Conservation (phyloP, 2,797 vertebrate genomes). For the Sebastes baramenuke region DNA sequence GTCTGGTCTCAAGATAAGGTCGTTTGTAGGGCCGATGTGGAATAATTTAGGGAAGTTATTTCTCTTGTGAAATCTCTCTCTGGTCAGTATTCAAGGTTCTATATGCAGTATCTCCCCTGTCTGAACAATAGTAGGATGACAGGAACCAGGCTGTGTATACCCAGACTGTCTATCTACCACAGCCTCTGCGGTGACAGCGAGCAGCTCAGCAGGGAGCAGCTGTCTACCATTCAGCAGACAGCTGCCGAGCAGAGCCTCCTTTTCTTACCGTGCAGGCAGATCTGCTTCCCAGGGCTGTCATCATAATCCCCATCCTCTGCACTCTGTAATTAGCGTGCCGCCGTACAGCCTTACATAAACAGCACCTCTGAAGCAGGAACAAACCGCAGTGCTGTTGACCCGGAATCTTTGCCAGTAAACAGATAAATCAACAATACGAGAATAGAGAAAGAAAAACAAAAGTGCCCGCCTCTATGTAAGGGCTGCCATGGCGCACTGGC, state of each 20-base stretch:
- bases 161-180: neutral
- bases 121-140: neutral
- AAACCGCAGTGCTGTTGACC: constrained; percentile 53
- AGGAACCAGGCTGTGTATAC: neutral
- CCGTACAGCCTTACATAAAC: constrained; percentile 79
- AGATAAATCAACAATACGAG: constrained; percentile 57
- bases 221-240: constrained; percentile 33
- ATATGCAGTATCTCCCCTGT: neutral
- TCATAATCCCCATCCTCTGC: constrained; percentile 74
- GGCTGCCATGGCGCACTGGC: constrained; percentile 40
- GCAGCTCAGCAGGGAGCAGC: constrained; percentile 28
- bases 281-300: constrained; percentile 75
- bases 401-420: constrained; percentile 69
- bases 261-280: constrained; percentile 58
- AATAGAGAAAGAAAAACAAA: constrained; percentile 53
- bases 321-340: constrained; percentile 82
- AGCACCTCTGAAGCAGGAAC: constrained; percentile 69
- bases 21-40: neutral
- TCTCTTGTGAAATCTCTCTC: neutral
- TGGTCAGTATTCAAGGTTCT: neutral
- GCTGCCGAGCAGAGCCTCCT: constrained; percentile 41
- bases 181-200: neutral
- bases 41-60: neutral
- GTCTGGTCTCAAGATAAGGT: neutral
- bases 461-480: constrained; percentile 18